Evolutionary conservation across 1,140 invertebrate genomes (phyloP).

Genomic region (Nebria ingens): DNA sequence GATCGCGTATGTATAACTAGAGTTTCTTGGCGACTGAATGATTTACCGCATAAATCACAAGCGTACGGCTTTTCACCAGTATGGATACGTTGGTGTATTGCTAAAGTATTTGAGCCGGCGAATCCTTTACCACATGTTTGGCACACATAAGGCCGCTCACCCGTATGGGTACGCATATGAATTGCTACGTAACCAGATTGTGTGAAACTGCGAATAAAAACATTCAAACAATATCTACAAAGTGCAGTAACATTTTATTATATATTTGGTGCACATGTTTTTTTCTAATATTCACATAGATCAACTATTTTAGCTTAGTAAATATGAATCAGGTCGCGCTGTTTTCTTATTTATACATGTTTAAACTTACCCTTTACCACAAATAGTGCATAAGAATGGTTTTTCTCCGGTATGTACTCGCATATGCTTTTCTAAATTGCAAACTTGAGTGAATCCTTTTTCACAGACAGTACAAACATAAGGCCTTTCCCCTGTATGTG

Average conservation of each 20-base stretch:
- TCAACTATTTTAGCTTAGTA: neutral
- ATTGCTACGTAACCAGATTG: slow-evolving; percentile 37
- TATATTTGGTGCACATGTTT: neutral
- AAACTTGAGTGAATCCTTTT: slow-evolving; percentile 52
- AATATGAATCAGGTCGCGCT: neutral
- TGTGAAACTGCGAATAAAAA: slow-evolving; percentile 27
- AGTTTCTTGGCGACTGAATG: slow-evolving; percentile 37
- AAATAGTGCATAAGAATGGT: slow-evolving; percentile 44
- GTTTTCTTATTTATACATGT: neutral
- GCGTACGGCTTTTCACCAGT: slow-evolving; percentile 36
- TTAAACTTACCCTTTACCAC: slow-evolving; percentile 34
- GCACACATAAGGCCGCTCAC: slow-evolving; percentile 20
- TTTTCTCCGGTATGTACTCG: slow-evolving; percentile 38
- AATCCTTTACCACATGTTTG: slow-evolving; percentile 23
- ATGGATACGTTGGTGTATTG: slow-evolving; percentile 41
- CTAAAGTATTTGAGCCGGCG: slow-evolving; percentile 33
- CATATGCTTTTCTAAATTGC: slow-evolving; percentile 41
- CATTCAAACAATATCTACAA: neutral
- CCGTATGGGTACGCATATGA: slow-evolving; percentile 21
- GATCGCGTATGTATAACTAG: slow-evolving; percentile 43
- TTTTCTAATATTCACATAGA: neutral
- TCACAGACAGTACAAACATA: slow-evolving; percentile 67
- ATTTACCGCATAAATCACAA: slow-evolving; percentile 37
- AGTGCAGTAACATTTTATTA: neutral
- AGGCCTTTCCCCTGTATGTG: slow-evolving; percentile 31